A percentile compares a stretch with the other conserved stretches of the same genome.
Conservation (phyloP, 1,140 invertebrate genomes). For the Aphelenchoides besseyi region DNA sequence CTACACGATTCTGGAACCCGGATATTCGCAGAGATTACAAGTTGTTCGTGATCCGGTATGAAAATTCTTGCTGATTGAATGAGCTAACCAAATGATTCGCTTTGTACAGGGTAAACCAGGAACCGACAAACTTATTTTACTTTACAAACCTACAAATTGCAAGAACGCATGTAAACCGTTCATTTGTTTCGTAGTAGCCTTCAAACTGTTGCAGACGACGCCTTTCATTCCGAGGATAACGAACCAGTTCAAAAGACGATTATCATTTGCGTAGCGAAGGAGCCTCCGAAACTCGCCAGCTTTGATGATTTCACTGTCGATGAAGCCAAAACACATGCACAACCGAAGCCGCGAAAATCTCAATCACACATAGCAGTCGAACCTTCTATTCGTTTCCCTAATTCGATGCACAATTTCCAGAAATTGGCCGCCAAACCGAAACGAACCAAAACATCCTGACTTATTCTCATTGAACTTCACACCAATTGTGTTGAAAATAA, state of each 20-base stretch:
- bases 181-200: too few relatives aligned
- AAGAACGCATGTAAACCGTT: slow-evolving; percentile 32
- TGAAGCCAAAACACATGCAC: background rate
- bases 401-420: background rate
- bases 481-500: background rate
- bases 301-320: slow-evolving; percentile 24
- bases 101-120: slow-evolving; percentile 27
- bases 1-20: slow-evolving; percentile 24
- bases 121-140: slow-evolving; percentile 26
- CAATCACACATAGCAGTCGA: background rate
- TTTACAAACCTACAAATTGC: slow-evolving; percentile 21
- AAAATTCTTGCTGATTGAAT: too few relatives aligned
- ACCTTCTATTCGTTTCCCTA: background rate
- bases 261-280: slow-evolving; percentile 15
- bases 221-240: slow-evolving; percentile 19
- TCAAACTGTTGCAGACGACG: too few relatives aligned
- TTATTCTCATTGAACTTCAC: background rate
- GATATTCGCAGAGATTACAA: slow-evolving; percentile 24
- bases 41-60: slow-evolving; percentile 24
- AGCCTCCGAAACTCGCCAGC: slow-evolving; percentile 10
- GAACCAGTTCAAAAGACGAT: slow-evolving; percentile 7
- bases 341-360: background rate
- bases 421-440: background rate
- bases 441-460: too few relatives aligned
- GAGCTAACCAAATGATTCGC: too few relatives aligned